Conservation (phyloP, 2,113 vertebrate genomes). For the Egretta garzetta region DNA sequence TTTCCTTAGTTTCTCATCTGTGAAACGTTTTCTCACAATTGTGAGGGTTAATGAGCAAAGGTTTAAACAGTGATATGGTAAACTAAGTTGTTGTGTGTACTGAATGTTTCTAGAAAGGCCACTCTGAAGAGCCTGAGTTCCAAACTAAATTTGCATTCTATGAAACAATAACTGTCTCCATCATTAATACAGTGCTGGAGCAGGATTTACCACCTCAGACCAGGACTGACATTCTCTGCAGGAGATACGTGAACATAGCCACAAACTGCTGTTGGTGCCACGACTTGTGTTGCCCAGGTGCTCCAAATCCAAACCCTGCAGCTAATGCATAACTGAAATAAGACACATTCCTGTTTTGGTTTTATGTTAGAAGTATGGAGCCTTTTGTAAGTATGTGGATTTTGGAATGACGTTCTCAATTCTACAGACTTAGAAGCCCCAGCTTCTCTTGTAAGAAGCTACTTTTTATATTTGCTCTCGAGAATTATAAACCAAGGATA, state of each 20-base stretch:
- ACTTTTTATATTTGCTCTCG: background rate
- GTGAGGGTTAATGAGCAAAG: background rate
- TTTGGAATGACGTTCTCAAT: background rate
- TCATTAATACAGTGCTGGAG: background rate
- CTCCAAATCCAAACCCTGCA: background rate
- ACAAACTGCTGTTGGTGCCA: background rate
- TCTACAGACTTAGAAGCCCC: background rate
- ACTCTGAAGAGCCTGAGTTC: background rate
- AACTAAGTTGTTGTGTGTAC: background rate
- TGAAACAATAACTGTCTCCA: background rate
- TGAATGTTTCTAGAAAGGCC: background rate
- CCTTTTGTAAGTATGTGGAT: background rate
- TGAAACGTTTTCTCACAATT: background rate
- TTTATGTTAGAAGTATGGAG: background rate
- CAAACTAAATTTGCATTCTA: background rate
- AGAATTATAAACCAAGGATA: conserved; percentile 13
- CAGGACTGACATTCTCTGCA: background rate
- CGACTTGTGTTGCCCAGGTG: background rate
- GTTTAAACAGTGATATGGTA: background rate
- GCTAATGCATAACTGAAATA: background rate
- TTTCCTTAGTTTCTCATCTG: background rate
- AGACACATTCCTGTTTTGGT: background rate
- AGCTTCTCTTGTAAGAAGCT: conserved; percentile 1
- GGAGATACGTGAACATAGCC: background rate
- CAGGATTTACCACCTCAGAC: background rate